Base-by-base conservation (phyloP, 2,888 invertebrate genomes). In the Phengaris alcon region DNA sequence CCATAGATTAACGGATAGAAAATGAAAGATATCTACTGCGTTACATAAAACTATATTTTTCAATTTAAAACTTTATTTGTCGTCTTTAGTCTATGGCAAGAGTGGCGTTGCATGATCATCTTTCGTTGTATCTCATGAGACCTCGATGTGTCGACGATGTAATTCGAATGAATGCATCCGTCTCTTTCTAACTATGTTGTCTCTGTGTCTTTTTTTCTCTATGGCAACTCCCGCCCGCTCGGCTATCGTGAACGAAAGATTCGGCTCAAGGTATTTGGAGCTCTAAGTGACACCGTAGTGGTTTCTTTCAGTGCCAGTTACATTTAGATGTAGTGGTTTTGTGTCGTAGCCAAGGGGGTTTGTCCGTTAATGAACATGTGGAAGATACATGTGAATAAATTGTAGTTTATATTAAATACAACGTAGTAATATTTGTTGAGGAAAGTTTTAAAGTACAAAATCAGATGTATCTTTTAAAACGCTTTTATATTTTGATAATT, bases 161-260 rank as follows among this genome's bases (percentile, higher is more conserved):
- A 74, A 75, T 77, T 78, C 35, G 84, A 88, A 90, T 89, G 85
- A 86, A 86, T 95, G 95, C 94, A 94, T 94, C 94, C 87, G 81
- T 90, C 88, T 87, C 87, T 85, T 93, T 94, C 94, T 94, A 94
- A 94, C 94, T 94, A 93, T 94, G 94, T 94, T 94, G 93, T 95
- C 92, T 94, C 93, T 94, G 94, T 95, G 95, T 84, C 94, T 95
- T 87, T 95, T 95, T 95, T 94, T 94, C 95, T 94, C 90, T 94
- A 94, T 96, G 95, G 95, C 95, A 95, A 94, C 94, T 93, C 94
- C 94, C 94, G 92, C 93, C 93, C 91, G 93, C 93, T 93, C 93
- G 93, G 93, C 93, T 93, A 90, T 94, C 95, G 95, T 94, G 85
- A 83, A 81, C 95, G 95, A 90, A 91, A 95, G 95, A 93, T 87